Evolutionary conservation across 2,113 vertebrate genomes (phyloP).

Genomic region (Hyperopisus bebe): DNA sequence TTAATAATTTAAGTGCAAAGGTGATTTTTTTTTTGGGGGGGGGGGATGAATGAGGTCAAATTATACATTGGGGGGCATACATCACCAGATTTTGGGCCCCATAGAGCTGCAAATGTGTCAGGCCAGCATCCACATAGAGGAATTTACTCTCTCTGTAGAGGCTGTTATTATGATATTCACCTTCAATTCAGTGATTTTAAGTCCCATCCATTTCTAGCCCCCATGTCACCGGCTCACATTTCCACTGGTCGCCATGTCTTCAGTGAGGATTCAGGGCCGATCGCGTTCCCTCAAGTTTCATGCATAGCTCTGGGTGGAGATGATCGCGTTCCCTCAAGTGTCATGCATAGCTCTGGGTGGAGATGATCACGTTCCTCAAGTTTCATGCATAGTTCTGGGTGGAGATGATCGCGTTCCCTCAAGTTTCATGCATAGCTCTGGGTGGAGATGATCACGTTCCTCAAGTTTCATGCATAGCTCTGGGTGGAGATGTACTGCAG

Average conservation of each 20-base stretch:
- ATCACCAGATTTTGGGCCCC: background rate
- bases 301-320: background rate
- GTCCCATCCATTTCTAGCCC: background rate
- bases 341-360: background rate
- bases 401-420: background rate
- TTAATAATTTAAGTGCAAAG: background rate
- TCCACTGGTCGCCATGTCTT: background rate
- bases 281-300: background rate
- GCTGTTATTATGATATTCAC: background rate
- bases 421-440: background rate
- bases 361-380: background rate
- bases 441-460: background rate
- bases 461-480: background rate
- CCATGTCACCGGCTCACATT: background rate
- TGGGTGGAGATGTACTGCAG: background rate
- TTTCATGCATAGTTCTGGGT: background rate
- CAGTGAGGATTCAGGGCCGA: background rate
- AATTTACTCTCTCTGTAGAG: background rate
- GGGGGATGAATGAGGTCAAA: background rate
- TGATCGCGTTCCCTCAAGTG: background rate
- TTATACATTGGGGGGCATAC: background rate
- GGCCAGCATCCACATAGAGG: background rate
- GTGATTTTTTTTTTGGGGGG: background rate
- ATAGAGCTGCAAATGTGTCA: background rate
- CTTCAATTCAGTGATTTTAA: background rate